These are phyloP conservation scores for Bathynomus jamesi DNA, from an alignment of 1,140 invertebrate genomes.

Conservation along the genomic window DNA sequence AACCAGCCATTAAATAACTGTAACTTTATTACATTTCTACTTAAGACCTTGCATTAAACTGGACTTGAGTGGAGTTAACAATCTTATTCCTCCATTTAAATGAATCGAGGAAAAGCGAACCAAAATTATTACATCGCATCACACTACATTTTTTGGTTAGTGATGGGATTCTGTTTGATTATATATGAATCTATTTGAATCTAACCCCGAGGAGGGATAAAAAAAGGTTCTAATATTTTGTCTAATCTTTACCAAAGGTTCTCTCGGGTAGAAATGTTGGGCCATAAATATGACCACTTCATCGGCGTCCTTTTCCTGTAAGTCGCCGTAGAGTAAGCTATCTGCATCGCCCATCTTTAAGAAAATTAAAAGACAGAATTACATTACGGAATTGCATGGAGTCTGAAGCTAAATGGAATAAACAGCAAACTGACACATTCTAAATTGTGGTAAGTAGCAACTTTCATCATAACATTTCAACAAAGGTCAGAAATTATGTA, in stretches of 20 bases:
- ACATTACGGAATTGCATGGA: neutral
- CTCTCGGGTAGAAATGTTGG: conserved; percentile 27
- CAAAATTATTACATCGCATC: no score
- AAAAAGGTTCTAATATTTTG: no score
- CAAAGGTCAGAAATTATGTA: neutral
- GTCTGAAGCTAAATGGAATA: neutral
- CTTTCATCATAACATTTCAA: neutral
- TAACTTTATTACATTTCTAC: no score
- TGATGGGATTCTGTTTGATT: no score
- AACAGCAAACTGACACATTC: neutral
- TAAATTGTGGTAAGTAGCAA: neutral
- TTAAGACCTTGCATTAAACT: no score
- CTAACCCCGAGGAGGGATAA: no score
- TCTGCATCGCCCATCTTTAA: neutral
- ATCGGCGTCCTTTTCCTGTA: conserved; percentile 13
- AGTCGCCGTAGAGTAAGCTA: conserved; percentile 12
- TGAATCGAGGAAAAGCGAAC: no score
- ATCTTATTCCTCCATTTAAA: no score
- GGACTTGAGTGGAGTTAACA: no score
- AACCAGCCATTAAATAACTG: no score
- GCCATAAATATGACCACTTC: conserved; percentile 28
- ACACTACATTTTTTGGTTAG: no score
- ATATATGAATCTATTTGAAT: no score
- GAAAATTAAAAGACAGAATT: neutral
- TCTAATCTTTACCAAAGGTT: conserved; percentile 14